A percentile compares a stretch with the other conserved stretches of the same genome.
phyloP scores from a whole-genome alignment of 2,888 invertebrate genomes.

The Muscina levida region DNA sequence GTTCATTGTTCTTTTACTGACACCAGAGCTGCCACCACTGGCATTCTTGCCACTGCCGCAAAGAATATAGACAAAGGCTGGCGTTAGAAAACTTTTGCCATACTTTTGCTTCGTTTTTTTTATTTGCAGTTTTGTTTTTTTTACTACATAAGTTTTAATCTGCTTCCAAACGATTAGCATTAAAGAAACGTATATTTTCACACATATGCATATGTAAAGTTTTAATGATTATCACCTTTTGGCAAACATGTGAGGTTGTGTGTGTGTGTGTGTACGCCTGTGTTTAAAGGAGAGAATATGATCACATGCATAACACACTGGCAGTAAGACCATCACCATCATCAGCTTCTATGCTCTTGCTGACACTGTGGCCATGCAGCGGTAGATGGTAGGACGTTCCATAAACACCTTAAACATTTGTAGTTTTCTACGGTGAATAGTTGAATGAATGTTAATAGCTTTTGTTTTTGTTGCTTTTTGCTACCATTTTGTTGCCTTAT shows the following conservation, averaged over 20 bases:
- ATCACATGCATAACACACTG: slow-evolving; percentile 7
- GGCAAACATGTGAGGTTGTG: slow-evolving; percentile 47
- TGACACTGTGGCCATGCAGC: neutral
- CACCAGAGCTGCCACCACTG: neutral
- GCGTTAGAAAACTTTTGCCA: slow-evolving; percentile 41
- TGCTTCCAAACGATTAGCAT: slow-evolving; percentile 62
- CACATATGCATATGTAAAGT: slow-evolving; percentile 65
- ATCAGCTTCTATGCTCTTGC: neutral
- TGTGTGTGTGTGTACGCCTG: slow-evolving; percentile 35
- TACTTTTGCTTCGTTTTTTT: slow-evolving; percentile 7
- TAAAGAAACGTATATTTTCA: slow-evolving; percentile 57
- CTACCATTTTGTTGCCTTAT: slow-evolving; percentile 5
- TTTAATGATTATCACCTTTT: slow-evolving; percentile 65
- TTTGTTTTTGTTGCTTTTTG: slow-evolving; percentile 7
- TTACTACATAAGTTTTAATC: slow-evolving; percentile 62
- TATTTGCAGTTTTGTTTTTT: slow-evolving; percentile 19
- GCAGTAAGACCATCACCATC: neutral
- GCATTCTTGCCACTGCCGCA: neutral
- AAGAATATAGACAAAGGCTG: neutral
- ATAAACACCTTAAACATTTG: slow-evolving; percentile 13
- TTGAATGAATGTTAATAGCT: slow-evolving; percentile 47
- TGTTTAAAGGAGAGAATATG: slow-evolving; percentile 41
- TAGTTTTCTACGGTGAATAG: neutral
- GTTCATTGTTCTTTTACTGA: slow-evolving; percentile 15
- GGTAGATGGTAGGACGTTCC: slow-evolving; percentile 17